Percentiles rank a stretch among this genome's conserved stretches.
These are phyloP conservation scores for Triplophysa tibetana DNA, from an alignment of 2,113 vertebrate genomes.

Conservation along the genomic window DNA sequence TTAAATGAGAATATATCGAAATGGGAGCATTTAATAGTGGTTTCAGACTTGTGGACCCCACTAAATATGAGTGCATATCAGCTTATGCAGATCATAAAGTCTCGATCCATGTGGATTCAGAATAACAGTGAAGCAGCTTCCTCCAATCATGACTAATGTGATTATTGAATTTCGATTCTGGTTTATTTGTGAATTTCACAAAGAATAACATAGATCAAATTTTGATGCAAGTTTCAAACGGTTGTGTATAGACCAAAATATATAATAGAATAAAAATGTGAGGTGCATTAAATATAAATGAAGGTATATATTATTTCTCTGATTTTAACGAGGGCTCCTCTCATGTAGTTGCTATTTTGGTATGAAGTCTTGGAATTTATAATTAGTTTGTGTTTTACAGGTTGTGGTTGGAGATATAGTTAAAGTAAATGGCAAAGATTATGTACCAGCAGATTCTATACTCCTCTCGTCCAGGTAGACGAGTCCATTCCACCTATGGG, in stretches of 20 bases:
- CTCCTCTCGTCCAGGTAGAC: conserved; percentile 97
- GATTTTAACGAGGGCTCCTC: neutral
- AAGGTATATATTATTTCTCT: neutral
- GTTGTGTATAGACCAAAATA: neutral
- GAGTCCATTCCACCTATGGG: conserved; percentile 73
- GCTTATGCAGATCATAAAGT: conserved; percentile 33
- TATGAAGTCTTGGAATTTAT: conserved; percentile 68
- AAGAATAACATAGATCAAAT: neutral
- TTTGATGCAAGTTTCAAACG: neutral
- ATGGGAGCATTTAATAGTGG: no score
- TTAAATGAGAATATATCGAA: no score
- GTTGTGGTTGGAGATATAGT: conserved; percentile 97
- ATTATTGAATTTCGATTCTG: conserved; percentile 10
- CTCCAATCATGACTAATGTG: neutral
- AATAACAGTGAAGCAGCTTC: conserved; percentile 5
- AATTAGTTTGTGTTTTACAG: conserved; percentile 93
- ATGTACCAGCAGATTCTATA: conserved; percentile 93
- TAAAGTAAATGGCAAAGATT: conserved; percentile 97
- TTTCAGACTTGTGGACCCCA: no score
- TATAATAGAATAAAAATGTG: neutral
- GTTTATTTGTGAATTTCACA: conserved; percentile 2
- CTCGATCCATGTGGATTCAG: conserved; percentile 15
- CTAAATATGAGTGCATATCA: neutral
- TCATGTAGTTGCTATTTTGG: conserved; percentile 30
- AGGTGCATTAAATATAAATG: neutral